Base-by-base conservation (phyloP, 2,113 vertebrate genomes). In the Turnix velox region DNA sequence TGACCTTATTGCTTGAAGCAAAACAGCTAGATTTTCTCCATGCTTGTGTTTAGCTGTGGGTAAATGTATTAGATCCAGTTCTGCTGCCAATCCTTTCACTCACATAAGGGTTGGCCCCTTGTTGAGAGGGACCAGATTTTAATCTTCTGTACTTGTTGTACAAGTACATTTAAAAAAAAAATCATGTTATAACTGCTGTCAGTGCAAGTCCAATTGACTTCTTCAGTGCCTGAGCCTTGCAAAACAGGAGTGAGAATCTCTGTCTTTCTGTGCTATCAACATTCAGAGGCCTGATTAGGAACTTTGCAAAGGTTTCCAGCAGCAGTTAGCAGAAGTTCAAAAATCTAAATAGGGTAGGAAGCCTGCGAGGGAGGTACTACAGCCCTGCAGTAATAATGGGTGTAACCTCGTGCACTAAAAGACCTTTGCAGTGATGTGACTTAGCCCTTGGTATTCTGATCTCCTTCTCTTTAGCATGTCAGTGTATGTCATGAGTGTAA, bases 201-300 rank as follows among this genome's bases (percentile, higher is more conserved):
- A 11, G 0, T 35, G 22, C 18, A 61, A 55, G 55, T 67, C 46
- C 31, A 31, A 1, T 48, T 63, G 63, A 57, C 18, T 48, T 52
- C 30, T 52, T 57, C 43, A 48, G n/a, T 16, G 22, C 20, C 14
- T 24, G 10, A 92, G 49, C 59, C 35, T 46, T 63, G 76, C 20
- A 67, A 8, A 80, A 46, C 0, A 0, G 7, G 35, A 62, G 27
- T 1, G 2, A 27, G 25, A 74, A 30, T 74, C 1, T 0, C n/a
- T 0, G 0, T 55, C 18, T 23, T 59, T 46, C 52, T 61, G 18
- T 69, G 72, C 35, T 75, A 2, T 61, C 37, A 19, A 1, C 0
- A 0, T 42, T 87, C 14, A 5, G 3, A 37, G 75, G 23, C 33
- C 22, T 28, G 35, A 1, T 23, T 28, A 68, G 42, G 37, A 39